Evolutionary conservation across 2,888 invertebrate species (phyloP).

Genomic region (Cremastinae sp.): DNA sequence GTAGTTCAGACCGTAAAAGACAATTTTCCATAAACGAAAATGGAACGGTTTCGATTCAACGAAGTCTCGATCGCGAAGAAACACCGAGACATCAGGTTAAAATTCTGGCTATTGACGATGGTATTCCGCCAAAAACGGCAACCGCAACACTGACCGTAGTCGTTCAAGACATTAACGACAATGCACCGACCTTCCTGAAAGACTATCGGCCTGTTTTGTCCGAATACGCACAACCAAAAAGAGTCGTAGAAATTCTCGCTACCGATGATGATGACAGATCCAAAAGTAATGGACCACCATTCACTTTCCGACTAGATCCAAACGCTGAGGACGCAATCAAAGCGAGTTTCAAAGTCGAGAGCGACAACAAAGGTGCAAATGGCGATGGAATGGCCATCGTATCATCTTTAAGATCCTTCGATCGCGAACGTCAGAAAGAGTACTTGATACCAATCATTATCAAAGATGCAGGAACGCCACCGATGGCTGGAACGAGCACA

Average conservation of each 20-base stretch:
- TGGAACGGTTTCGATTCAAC: slow-evolving; percentile 96
- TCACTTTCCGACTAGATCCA: slow-evolving; percentile 95
- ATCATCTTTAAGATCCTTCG: slow-evolving; percentile 95
- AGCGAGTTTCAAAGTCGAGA: slow-evolving; percentile 97
- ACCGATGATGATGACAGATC: slow-evolving; percentile 97
- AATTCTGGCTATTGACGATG: slow-evolving; percentile 97
- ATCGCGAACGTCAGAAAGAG: slow-evolving; percentile 97
- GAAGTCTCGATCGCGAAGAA: slow-evolving; percentile 95
- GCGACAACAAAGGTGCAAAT: slow-evolving; percentile 98
- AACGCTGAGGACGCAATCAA: slow-evolving; percentile 96
- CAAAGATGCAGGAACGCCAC: slow-evolving; percentile 97
- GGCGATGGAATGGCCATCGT: slow-evolving; percentile 99
- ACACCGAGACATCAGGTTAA: slow-evolving; percentile 97
- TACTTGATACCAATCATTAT: slow-evolving; percentile 98
- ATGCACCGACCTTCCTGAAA: slow-evolving; percentile 95
- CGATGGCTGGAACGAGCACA: slow-evolving; percentile 97
- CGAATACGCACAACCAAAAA: slow-evolving; percentile 94
- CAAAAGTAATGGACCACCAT: slow-evolving; percentile 98
- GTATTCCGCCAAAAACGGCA: slow-evolving; percentile 95
- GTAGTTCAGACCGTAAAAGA: slow-evolving; percentile 94
- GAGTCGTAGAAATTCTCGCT: slow-evolving; percentile 95
- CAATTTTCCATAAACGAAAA: slow-evolving; percentile 97
- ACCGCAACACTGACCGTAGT: slow-evolving; percentile 96
- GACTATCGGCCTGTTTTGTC: slow-evolving; percentile 95
- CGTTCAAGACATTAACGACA: slow-evolving; percentile 97